These are phyloP conservation scores for Dicentrarchus labrax DNA, from an alignment of 2,113 vertebrate species.

Conservation along the genomic window DNA sequence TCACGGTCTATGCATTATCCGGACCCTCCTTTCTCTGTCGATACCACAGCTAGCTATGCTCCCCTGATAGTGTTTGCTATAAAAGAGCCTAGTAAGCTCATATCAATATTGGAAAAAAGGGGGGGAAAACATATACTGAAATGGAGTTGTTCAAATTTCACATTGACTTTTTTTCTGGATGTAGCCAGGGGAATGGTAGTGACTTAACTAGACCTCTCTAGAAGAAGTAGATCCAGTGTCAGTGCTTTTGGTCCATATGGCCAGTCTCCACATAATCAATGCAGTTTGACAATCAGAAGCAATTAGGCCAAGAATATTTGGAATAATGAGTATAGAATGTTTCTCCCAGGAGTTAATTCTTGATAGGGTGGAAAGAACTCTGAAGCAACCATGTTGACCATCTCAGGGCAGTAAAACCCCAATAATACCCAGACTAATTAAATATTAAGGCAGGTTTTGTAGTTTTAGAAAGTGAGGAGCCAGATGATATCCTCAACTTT, in stretches of 20 bases:
- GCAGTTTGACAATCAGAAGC: constrained; percentile 69
- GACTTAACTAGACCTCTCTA: constrained; percentile 61
- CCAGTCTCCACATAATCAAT: constrained; percentile 74
- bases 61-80: constrained; percentile 75
- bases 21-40: constrained; percentile 40
- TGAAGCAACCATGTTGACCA: not conserved
- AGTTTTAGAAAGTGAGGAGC: not conserved
- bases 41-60: constrained; percentile 59
- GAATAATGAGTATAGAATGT: constrained; percentile 41
- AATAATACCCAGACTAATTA: not conserved
- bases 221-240: constrained; percentile 75
- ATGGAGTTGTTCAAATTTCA: constrained; percentile 81
- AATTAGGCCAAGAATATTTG: constrained; percentile 66
- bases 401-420: not conserved
- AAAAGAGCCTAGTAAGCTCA: constrained; percentile 60
- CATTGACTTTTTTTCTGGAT: constrained; percentile 69
- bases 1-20: constrained; percentile 77
- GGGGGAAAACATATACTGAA: constrained; percentile 25
- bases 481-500: not conserved
- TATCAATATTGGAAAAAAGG: constrained; percentile 56
- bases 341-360: constrained; percentile 32
- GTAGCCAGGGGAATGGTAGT: constrained; percentile 48
- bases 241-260: constrained; percentile 74
- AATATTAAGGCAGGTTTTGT: not conserved
- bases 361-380: not conserved